Base-by-base conservation (phyloP, 2,797 vertebrate genomes). In the Smutsia temminckii region DNA sequence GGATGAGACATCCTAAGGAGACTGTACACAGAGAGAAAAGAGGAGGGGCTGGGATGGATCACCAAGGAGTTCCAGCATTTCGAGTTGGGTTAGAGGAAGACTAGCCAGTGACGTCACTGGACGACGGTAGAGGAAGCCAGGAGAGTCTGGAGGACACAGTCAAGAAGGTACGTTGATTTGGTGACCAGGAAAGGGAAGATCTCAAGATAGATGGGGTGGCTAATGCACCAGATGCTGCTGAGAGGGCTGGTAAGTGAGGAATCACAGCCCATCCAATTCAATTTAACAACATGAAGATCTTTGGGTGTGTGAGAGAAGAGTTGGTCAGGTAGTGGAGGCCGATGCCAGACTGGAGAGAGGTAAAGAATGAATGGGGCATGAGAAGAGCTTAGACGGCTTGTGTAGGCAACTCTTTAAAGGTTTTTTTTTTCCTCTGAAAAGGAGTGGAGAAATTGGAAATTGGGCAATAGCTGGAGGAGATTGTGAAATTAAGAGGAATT, bases 141-240 rank as follows among this genome's bases (percentile, higher is more conserved):
- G 18, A 11, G 8, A 59, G 40, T 20, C 10, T 17, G 10, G 27
- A 14, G 16, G 27, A 29, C 42, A 29, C 42, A 72, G 27, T 49
- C 46, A 75, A 16, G 4, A 85, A 29, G 13, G 42, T 78, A 6
- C 61, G 6, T 3, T 71, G 37, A 55, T 37, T 29, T 11, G 1
- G 2, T 55, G 27, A 51, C 8, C 25, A 42, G 53, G 46, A 88
- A 91, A 34, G 37, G 84, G 8, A 25, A 13, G 32, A 14, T 40
- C 29, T 32, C 20, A 66, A 51, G 71, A 18, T 1, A 23, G 29
- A 25, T 13, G 0, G 4, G 1, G 5, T 63, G 29, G 23, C 3
- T 7, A 8, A 21, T 23, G 6, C 61, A 40, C 34, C 25, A 1
- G 16, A 29, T 40, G 14, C 40, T 93, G 13, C 17, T 61, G 53